Evolutionary conservation across 92 coral and sea anemone genomes (phyloP), one percentile per base, ranked within the genome.

Genomic region (Parazoanthus darwini): DNA sequence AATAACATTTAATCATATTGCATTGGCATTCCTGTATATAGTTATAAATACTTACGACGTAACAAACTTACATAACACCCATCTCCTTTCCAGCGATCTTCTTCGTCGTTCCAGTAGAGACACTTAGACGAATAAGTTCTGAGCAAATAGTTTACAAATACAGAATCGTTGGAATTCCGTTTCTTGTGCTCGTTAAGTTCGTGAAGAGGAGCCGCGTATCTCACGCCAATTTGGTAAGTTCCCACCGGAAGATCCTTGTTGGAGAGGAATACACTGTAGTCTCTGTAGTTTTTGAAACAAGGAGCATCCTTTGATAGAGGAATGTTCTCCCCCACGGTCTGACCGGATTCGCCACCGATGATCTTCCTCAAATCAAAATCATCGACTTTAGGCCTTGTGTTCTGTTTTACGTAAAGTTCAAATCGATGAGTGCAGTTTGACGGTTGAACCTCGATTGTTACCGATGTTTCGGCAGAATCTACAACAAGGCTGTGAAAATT

Each of bases 41-140:
- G 59, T 54, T 29, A 67, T 67, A 35, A 6, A n/a, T 16, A 35
- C 35, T 33, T 23, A 15, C 0, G 0, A 63, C 22, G 50, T 6
- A 18, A 44, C 25, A 54, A 3, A 77, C 98, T 90, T 74, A 95
- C 98, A 18, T 70, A 54, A 71, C 98, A 95, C 3, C 98, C 98
- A 80, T 93, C 92, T 18, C 94, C 92, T 88, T 68, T 90, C 98
- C 98, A 95, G 38, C 80, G 71, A 63, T 93, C 89, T 43, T 86
- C 80, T 76, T 37, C 63, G 75, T 88, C 91, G 44, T 89, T 93
- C 98, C 98, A 95, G 91, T 90, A 95, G 79, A 95, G 85, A 82
- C 98, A 95, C 89, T 93, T 95, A 8, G 98, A 88, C 48, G 87
- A 80, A 68, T 88, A 95, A n/a, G 86, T 86, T 84, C 94, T 85